Percentiles rank a stretch among this genome's conserved stretches.
phyloP scores from a whole-genome alignment of 2,113 vertebrate species.

The Bufo bufo region DNA sequence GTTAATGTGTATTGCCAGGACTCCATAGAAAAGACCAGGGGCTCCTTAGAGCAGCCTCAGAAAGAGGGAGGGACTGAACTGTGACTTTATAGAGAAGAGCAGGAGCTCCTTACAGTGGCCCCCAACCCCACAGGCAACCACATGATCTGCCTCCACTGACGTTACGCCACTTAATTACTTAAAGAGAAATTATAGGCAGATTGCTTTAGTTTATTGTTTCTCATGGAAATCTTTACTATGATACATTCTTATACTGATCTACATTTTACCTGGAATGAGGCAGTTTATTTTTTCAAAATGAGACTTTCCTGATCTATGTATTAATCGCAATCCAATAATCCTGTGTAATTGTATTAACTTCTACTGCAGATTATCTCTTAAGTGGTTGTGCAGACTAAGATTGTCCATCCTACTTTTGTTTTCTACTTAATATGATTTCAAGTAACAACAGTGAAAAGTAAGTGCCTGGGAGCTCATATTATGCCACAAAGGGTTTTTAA shows the following conservation, averaged over 20 bases:
- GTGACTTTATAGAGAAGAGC: too few species aligned
- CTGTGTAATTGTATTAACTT: slow-evolving; percentile 78
- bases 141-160: too few species aligned
- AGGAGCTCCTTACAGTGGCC: too few species aligned
- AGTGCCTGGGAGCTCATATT: slow-evolving; percentile 74
- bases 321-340: slow-evolving; percentile 73
- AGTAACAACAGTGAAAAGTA: slow-evolving; percentile 71
- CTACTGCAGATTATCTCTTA: slow-evolving; percentile 78
- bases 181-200: too few species aligned
- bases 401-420: slow-evolving; percentile 77
- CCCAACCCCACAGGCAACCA: too few species aligned
- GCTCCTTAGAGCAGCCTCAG: too few species aligned
- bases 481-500: slow-evolving; percentile 75
- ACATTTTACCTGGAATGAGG: background rate
- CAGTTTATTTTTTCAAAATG: slow-evolving; percentile 41
- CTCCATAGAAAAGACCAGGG: too few species aligned
- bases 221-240: background rate
- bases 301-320: slow-evolving; percentile 69
- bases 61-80: too few species aligned
- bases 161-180: too few species aligned
- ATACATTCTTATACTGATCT: background rate
- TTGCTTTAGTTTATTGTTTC: background rate
- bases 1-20: too few species aligned
- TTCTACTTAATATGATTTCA: slow-evolving; percentile 77
- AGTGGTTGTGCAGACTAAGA: slow-evolving; percentile 75